Conservation (phyloP, 1,140 invertebrate genomes). For the Drosophila bocki region DNA sequence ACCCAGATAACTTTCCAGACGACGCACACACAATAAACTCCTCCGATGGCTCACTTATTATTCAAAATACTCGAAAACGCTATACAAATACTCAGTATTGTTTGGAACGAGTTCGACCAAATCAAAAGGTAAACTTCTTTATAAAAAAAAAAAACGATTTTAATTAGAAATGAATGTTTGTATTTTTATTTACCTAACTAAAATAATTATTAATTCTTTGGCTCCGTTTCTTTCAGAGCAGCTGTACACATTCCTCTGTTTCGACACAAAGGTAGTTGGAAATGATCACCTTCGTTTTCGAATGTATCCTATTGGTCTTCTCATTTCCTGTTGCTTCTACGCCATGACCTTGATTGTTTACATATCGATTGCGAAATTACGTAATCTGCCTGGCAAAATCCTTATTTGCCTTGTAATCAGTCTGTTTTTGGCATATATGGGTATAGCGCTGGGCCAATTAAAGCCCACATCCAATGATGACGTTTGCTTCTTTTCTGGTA, state of each 20-base stretch:
- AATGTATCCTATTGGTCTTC: slow-evolving; percentile 76
- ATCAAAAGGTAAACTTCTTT: slow-evolving; percentile 66
- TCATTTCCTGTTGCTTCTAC: slow-evolving; percentile 88
- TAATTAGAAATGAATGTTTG: neutral
- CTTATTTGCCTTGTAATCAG: slow-evolving; percentile 89
- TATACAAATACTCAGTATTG: slow-evolving; percentile 76
- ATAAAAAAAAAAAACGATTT: neutral
- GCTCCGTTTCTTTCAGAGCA: slow-evolving; percentile 55
- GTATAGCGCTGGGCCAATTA: slow-evolving; percentile 86
- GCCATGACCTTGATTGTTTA: slow-evolving; percentile 89
- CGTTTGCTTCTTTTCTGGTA: slow-evolving; percentile 75
- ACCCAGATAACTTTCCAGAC: slow-evolving; percentile 68
- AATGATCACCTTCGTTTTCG: slow-evolving; percentile 74
- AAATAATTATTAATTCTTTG: slow-evolving; percentile 11
- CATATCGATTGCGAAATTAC: slow-evolving; percentile 87
- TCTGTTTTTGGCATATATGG: slow-evolving; percentile 88
- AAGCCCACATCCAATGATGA: slow-evolving; percentile 73
- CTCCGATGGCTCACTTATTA: slow-evolving; percentile 60
- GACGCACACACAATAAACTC: slow-evolving; percentile 69
- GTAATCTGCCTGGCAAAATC: slow-evolving; percentile 90
- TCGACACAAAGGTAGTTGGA: slow-evolving; percentile 72
- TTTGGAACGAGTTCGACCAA: slow-evolving; percentile 60
- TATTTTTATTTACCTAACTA: neutral
- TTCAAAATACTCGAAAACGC: slow-evolving; percentile 53
- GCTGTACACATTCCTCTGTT: slow-evolving; percentile 77